Evolutionary conservation across 2,797 vertebrate species (phyloP), one percentile per base, ranked within the genome.

Genomic region (Sitta carolinensis): DNA sequence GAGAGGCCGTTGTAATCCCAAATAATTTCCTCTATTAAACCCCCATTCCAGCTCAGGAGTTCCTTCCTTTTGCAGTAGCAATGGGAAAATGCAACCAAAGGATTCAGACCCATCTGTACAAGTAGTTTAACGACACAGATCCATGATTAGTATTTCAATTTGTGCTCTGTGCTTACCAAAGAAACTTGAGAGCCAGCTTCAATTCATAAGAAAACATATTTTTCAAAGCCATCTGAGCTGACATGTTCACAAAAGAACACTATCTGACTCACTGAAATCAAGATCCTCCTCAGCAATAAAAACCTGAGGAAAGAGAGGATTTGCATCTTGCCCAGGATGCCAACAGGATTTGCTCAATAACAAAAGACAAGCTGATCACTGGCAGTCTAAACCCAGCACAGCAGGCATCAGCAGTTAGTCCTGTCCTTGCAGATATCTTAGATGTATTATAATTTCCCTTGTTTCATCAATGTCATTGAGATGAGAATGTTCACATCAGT

Each of bases 261-360:
- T 84, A 36, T 87, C 84, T 86, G 77, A 74, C 72, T 96, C 67
- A 58, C 22, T 32, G 47, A 94, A 84, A 92, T 74, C 57, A 72
- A 92, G 84, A 89, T 75, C 40, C 51, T 75, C 34, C 80, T 85
- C 66, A 55, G 62, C 64, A 87, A 58, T 27, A 85, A 77, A 90
- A 90, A 61, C 1, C 27, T 38, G 8, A 8, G 26, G 36, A n/a
- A 81, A 91, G 70, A 67, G 3, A 77, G 42, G 18, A 59, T 92
- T 90, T 94, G 36, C 2, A 1, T 59, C 68, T 83, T 75, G 47
- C 42, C 38, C 36, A 48, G 27, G 62, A 87, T 8, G 1, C 82
- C 73, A 85, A 1, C 5, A 21, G 45, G 57, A 77, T 95, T 88
- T 6, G 6, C 40, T 75, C 66, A 68, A 2, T 36, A 51, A 51